Evolutionary conservation across 1,140 invertebrate genomes (phyloP).

Genomic region (honey bee (Apis mellifera)): DNA sequence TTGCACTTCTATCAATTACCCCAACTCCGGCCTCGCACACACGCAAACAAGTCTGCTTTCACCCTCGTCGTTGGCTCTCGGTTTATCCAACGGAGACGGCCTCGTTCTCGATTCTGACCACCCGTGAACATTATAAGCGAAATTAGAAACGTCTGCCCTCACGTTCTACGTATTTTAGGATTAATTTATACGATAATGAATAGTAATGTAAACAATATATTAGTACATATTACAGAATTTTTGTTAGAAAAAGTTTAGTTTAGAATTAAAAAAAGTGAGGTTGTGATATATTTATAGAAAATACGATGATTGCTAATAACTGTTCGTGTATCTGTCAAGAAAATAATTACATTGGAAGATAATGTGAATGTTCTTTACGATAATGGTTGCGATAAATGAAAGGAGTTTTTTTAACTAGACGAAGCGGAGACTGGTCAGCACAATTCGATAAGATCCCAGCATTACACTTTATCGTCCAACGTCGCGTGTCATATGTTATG

Average conservation of each 20-base stretch:
- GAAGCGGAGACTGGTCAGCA: slow-evolving; percentile 58
- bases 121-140: not conserved
- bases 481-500: slow-evolving; percentile 37
- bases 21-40: slow-evolving; percentile 6
- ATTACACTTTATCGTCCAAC: slow-evolving; percentile 43
- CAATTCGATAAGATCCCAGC: slow-evolving; percentile 66
- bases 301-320: no score
- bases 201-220: no score
- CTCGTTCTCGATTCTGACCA: slow-evolving; percentile 7
- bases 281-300: no score
- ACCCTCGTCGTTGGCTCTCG: slow-evolving; percentile 2
- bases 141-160: not conserved
- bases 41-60: not conserved
- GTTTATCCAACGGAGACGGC: slow-evolving; percentile 5
- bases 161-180: not conserved
- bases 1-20: slow-evolving; percentile 67
- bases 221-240: no score
- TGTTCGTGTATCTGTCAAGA: no score
- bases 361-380: no score
- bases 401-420: no score
- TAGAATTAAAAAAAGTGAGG: no score
- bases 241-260: no score
- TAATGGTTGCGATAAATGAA: no score
- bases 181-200: not conserved
- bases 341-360: no score